Conservation (phyloP, 2,888 invertebrate genomes). For the Tenthredo mesomela region DNA sequence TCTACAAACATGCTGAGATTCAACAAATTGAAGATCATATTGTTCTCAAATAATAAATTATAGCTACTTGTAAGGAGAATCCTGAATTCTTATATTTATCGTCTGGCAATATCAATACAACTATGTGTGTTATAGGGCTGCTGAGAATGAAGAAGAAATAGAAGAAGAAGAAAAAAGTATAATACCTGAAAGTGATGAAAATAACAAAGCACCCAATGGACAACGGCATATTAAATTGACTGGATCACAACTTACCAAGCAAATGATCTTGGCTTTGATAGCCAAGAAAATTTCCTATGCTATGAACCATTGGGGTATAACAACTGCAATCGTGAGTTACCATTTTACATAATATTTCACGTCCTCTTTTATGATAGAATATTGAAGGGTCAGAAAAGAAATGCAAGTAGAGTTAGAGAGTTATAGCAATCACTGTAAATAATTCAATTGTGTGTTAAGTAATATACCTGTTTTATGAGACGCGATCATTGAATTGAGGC, state of each 20-base stretch:
- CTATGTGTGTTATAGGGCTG: constrained; percentile 64
- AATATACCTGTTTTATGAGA: not conserved
- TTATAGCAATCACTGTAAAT: not conserved
- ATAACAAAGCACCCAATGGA: constrained; percentile 63
- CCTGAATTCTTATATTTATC: constrained; percentile 14
- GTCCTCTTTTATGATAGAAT: not conserved
- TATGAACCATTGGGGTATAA: constrained; percentile 67
- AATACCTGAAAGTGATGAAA: constrained; percentile 55
- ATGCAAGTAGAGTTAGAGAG: not conserved
- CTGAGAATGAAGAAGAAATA: constrained; percentile 60
- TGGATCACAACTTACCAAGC: constrained; percentile 68
- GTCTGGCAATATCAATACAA: constrained; percentile 55
- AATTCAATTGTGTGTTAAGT: not conserved
- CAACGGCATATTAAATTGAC: constrained; percentile 65
- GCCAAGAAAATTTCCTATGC: constrained; percentile 74
- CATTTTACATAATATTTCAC: not conserved
- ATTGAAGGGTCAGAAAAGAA: not conserved
- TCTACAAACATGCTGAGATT: not conserved
- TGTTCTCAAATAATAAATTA: not conserved
- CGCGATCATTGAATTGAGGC: not conserved
- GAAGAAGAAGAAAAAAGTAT: constrained; percentile 57
- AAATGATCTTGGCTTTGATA: constrained; percentile 72
- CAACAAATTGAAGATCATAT: not conserved
- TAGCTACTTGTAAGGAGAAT: not conserved
- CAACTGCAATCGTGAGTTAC: constrained; percentile 27